These are phyloP conservation scores for Lagria hirta DNA, from an alignment of 2,888 invertebrate genomes.

Conservation along the genomic window DNA sequence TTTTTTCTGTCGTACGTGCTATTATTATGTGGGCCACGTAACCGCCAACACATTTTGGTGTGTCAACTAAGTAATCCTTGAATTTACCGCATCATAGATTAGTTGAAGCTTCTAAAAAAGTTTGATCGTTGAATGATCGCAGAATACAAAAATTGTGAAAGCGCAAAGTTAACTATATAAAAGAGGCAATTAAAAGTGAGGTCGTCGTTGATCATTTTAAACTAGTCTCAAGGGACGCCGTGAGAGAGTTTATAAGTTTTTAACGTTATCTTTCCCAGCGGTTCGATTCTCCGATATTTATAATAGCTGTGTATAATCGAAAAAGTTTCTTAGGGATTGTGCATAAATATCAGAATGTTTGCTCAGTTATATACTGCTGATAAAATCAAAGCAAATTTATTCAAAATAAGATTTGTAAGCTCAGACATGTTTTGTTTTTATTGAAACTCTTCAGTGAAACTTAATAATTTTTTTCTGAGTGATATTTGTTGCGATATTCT, in stretches of 20 bases:
- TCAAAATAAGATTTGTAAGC: too few species aligned
- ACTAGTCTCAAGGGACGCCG: conserved; percentile 24
- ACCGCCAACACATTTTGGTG: background rate
- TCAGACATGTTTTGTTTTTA: too few species aligned
- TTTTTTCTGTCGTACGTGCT: background rate
- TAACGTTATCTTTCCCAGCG: conserved; percentile 41
- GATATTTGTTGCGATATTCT: too few species aligned
- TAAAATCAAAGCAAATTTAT: too few species aligned
- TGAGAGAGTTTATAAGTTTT: conserved; percentile 39
- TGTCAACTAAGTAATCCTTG: background rate
- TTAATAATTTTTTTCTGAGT: too few species aligned
- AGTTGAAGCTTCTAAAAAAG: background rate
- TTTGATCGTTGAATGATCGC: background rate
- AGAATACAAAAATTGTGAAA: background rate
- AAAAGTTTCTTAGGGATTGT: conserved; percentile 33
- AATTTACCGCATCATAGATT: background rate
- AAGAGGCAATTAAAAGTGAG: conserved; percentile 22
- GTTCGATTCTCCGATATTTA: conserved; percentile 44
- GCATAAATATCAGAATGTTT: conserved; percentile 39
- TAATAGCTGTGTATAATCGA: conserved; percentile 38
- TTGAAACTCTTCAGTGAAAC: too few species aligned
- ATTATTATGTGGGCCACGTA: conserved; percentile 1
- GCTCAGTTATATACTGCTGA: too few species aligned
- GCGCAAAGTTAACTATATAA: conserved; percentile 12
- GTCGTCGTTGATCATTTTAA: conserved; percentile 22